Evolutionary conservation across 2,113 vertebrate species (phyloP).

Genomic region (Salminus brasiliensis): DNA sequence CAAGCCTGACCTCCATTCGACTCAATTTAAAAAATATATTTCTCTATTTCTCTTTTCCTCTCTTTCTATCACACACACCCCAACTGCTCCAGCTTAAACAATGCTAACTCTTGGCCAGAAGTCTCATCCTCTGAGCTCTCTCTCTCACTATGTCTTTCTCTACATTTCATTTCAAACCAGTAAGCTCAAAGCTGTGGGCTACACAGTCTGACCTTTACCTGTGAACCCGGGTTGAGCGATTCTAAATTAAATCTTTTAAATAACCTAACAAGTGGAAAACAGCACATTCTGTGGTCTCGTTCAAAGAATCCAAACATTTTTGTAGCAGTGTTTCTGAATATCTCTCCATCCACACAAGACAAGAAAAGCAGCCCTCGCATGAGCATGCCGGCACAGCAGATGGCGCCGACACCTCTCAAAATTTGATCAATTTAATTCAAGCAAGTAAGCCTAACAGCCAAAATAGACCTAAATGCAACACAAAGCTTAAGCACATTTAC

Average conservation of each 20-base stretch:
- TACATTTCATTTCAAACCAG: neutral
- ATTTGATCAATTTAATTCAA: too few relatives aligned
- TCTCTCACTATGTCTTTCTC: neutral
- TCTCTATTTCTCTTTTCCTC: neutral
- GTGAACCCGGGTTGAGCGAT: neutral
- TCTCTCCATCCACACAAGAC: too few relatives aligned
- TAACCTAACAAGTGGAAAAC: neutral
- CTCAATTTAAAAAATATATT: neutral
- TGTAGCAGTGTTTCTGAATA: too few relatives aligned
- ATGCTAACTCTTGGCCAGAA: neutral
- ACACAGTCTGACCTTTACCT: neutral
- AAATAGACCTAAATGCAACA: too few relatives aligned
- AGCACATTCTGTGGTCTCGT: neutral
- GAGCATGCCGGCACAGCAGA: too few relatives aligned
- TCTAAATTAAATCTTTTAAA: neutral
- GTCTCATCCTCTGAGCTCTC: neutral
- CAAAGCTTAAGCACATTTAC: too few relatives aligned
- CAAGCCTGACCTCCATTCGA: constrained; percentile 24
- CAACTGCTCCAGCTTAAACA: neutral
- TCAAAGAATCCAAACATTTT: too few relatives aligned
- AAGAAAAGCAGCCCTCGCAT: too few relatives aligned
- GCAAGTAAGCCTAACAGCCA: too few relatives aligned
- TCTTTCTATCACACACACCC: neutral
- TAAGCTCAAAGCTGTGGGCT: neutral
- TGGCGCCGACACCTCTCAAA: too few relatives aligned